Conservation (phyloP, 2,888 invertebrate genomes). For the Agrochola litura region DNA sequence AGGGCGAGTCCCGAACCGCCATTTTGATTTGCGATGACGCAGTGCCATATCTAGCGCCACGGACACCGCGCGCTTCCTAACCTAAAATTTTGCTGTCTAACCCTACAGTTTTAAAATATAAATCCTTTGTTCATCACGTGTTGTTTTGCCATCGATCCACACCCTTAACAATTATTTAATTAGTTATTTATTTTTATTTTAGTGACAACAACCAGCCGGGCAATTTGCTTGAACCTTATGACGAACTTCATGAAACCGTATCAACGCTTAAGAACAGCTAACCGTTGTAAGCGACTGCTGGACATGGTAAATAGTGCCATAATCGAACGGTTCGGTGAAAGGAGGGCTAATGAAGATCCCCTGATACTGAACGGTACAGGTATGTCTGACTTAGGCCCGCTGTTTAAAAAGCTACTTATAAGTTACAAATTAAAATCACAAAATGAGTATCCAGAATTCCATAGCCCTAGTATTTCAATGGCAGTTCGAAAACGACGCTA, state of each 20-base stretch:
- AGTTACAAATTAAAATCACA: not conserved
- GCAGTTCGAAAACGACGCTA: too few species aligned
- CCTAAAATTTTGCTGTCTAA: too few species aligned
- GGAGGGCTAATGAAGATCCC: not conserved
- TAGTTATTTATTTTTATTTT: not conserved
- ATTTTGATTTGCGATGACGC: too few species aligned
- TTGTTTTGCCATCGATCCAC: too few species aligned
- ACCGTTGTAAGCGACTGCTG: not conserved
- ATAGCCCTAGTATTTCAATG: too few species aligned
- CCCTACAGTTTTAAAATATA: too few species aligned
- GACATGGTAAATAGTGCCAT: not conserved
- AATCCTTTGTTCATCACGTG: too few species aligned
- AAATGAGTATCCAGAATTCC: too few species aligned
- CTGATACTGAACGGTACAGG: not conserved
- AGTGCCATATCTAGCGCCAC: too few species aligned
- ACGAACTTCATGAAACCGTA: not conserved
- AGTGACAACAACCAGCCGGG: not conserved
- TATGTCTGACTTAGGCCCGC: not conserved
- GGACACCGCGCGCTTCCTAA: too few species aligned
- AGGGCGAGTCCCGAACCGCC: too few species aligned
- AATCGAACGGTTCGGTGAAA: fast-evolving
- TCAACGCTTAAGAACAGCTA: not conserved
- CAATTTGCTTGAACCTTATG: not conserved
- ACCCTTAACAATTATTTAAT: not conserved
- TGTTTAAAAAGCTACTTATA: not conserved